Conservation (phyloP, 2,113 vertebrate genomes). For the Brachionichthys hirsutus region DNA sequence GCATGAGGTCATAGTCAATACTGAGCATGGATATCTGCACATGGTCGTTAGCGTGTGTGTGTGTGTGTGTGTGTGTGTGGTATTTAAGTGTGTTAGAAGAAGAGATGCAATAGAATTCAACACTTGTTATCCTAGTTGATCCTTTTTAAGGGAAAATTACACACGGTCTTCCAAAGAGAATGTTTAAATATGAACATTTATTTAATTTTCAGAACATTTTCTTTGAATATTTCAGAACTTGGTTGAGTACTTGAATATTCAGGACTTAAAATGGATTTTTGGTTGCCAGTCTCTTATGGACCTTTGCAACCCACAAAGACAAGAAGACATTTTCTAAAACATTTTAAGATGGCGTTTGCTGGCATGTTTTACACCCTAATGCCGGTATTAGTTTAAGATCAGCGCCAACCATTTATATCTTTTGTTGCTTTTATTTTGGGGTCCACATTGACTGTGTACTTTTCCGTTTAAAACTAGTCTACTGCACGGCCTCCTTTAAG, state of each 20-base stretch:
- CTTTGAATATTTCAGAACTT: constrained; percentile 7
- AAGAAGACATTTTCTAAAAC: background rate
- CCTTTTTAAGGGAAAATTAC: constrained; percentile 40
- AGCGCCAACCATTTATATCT: too few relatives aligned
- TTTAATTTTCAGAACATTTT: constrained; percentile 6
- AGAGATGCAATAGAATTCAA: constrained; percentile 17
- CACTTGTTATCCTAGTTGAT: constrained; percentile 30
- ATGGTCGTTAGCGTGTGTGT: background rate
- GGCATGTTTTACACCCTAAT: background rate
- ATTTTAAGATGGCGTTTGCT: background rate
- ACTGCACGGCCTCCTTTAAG: background rate
- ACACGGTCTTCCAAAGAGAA: constrained; percentile 20
- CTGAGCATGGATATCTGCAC: constrained; percentile 2
- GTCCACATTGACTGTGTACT: too few relatives aligned
- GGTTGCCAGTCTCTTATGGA: constrained; percentile 7
- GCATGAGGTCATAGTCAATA: constrained; percentile 36
- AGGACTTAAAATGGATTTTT: constrained; percentile 3
- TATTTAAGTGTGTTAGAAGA: background rate
- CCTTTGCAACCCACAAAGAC: constrained; percentile 1
- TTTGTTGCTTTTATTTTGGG: too few relatives aligned
- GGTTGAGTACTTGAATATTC: constrained; percentile 13
- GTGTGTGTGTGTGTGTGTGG: too few relatives aligned
- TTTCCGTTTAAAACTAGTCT: too few relatives aligned
- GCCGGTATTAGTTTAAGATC: background rate
- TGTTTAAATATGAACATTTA: constrained; percentile 22